Evolutionary conservation across 2,113 vertebrate genomes (phyloP).

Genomic region (Varanus salvator): DNA sequence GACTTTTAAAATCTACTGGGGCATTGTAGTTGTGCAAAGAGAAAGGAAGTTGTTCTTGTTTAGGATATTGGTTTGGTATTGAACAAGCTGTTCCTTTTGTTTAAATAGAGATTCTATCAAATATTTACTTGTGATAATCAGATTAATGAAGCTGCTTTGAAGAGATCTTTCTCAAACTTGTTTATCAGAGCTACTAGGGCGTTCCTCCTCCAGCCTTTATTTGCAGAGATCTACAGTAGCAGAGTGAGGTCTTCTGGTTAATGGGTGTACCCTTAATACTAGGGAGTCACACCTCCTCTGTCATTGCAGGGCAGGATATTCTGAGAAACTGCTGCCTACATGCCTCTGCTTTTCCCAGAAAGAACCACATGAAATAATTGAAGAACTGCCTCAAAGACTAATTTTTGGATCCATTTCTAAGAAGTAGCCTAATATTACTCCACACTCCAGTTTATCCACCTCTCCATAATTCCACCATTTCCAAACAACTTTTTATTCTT

Average conservation of each 20-base stretch:
- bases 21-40: not conserved
- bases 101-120: not conserved
- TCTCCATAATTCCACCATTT: not conserved
- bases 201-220: not conserved
- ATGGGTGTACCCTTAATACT: not conserved
- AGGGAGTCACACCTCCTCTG: not conserved
- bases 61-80: not conserved
- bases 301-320: not conserved
- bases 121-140: conserved; percentile 2
- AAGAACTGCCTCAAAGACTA: not conserved
- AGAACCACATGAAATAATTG: not conserved
- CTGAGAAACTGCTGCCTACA: not conserved
- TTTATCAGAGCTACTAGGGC: not conserved
- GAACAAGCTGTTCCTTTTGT: not conserved
- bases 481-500: not conserved
- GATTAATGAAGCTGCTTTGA: conserved; percentile 1
- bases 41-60: not conserved
- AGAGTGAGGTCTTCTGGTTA: conserved; percentile 2
- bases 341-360: not conserved
- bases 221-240: not conserved
- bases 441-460: not conserved
- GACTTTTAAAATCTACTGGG: not conserved
- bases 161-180: not conserved
- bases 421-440: not conserved
- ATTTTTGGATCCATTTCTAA: not conserved